Evolutionary conservation across 1,140 invertebrate species (phyloP).

Genomic region (Aphaenogaster rudis): DNA sequence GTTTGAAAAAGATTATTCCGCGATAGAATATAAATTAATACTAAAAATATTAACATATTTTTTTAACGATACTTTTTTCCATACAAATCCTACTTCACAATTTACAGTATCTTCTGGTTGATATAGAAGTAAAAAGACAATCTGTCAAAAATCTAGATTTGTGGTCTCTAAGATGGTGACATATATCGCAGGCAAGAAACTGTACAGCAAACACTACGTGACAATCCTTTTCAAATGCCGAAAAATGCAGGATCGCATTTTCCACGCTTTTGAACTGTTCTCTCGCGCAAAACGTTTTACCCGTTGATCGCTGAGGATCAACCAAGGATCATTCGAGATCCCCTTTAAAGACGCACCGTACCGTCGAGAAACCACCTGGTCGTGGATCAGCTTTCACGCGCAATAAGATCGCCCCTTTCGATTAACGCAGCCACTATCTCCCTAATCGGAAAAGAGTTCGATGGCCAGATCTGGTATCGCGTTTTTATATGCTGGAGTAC

Average conservation of each 20-base stretch:
- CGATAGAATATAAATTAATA: neutral
- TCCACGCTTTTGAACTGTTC: slow-evolving; percentile 65
- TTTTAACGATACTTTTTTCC: neutral
- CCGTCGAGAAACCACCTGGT: slow-evolving; percentile 76
- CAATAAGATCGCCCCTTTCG: slow-evolving; percentile 81
- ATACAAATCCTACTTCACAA: neutral
- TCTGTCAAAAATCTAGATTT: slow-evolving; percentile 28
- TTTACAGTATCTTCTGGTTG: neutral
- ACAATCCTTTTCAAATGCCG: slow-evolving; percentile 65
- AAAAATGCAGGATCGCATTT: slow-evolving; percentile 54
- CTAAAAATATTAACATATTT: neutral
- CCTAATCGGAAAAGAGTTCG: slow-evolving; percentile 82
- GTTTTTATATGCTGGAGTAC: neutral
- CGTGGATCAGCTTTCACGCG: slow-evolving; percentile 80
- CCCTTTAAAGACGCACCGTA: slow-evolving; percentile 61
- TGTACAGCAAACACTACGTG: neutral
- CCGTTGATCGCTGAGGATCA: slow-evolving; percentile 68
- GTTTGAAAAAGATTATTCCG: neutral
- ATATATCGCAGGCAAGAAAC: neutral
- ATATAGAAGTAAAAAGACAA: neutral
- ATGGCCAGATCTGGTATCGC: slow-evolving; percentile 1
- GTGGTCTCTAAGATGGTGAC: neutral
- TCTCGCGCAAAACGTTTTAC: slow-evolving; percentile 75
- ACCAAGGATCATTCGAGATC: slow-evolving; percentile 57
- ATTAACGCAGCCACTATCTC: slow-evolving; percentile 78